Conservation (phyloP, 2,113 vertebrate genomes). For the Leucopsar rothschildi region DNA sequence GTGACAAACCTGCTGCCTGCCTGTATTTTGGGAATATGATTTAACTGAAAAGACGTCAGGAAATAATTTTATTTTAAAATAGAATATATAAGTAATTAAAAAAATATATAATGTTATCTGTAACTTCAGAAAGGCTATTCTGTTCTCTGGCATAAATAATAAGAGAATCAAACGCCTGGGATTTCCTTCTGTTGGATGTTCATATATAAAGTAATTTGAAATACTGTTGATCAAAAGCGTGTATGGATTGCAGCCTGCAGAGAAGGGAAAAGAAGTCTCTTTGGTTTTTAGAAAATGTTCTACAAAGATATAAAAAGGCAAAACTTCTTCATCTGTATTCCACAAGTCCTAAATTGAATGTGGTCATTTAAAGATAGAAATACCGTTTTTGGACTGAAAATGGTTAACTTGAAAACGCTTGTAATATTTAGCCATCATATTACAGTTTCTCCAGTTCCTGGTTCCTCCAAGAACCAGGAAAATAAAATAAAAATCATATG, state of each 20-base stretch:
- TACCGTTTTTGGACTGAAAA: background rate
- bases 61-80: background rate
- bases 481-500: background rate
- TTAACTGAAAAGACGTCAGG: background rate
- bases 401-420: background rate
- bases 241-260: background rate
- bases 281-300: background rate
- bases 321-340: background rate
- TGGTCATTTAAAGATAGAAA: background rate
- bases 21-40: background rate
- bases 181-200: background rate
- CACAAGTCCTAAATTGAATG: background rate
- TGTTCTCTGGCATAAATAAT: background rate
- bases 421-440: background rate
- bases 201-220: background rate
- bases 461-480: background rate
- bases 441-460: no score
- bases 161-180: background rate
- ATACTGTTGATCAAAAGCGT: background rate
- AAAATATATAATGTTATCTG: background rate
- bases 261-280: background rate
- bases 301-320: background rate
- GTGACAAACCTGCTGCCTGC: background rate
- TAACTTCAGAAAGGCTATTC: background rate
- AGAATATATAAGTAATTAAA: background rate